Evolutionary conservation across 2,797 vertebrate genomes (phyloP).

Genomic region (Austrolebias charrua): DNA sequence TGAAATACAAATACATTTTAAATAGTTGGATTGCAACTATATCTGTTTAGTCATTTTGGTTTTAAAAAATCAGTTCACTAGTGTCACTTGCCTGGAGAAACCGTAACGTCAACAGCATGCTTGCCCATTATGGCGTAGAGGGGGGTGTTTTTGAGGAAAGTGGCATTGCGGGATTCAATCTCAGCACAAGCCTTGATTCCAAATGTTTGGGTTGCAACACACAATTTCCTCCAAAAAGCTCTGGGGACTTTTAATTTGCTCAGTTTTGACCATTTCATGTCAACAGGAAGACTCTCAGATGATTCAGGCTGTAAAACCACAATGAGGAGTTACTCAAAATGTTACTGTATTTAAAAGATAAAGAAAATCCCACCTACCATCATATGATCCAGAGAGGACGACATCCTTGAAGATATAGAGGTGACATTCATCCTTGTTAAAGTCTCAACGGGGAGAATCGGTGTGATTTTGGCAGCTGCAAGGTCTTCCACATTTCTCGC

Average conservation of each 20-base stretch:
- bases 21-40: conserved; percentile 22
- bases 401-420: conserved; percentile 43
- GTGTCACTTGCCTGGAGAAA: conserved; percentile 76
- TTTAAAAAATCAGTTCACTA: neutral
- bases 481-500: conserved; percentile 83
- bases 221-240: conserved; percentile 62
- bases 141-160: conserved; percentile 60
- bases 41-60: neutral
- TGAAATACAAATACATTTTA: conserved; percentile 47
- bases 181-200: conserved; percentile 78
- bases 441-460: conserved; percentile 71
- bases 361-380: conserved; percentile 67
- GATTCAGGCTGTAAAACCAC: conserved; percentile 69
- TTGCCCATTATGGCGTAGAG: conserved; percentile 77
- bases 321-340: conserved; percentile 21
- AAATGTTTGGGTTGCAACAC: conserved; percentile 61
- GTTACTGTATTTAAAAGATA: neutral
- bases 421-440: conserved; percentile 33
- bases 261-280: conserved; percentile 25
- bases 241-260: conserved; percentile 20
- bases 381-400: conserved; percentile 42
- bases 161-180: conserved; percentile 70
- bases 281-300: conserved; percentile 66
- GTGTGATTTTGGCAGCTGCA: conserved; percentile 69
- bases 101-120: conserved; percentile 57